Evolutionary conservation across 2,797 vertebrate species (phyloP).

Genomic region (Ctenosaura bakeri): DNA sequence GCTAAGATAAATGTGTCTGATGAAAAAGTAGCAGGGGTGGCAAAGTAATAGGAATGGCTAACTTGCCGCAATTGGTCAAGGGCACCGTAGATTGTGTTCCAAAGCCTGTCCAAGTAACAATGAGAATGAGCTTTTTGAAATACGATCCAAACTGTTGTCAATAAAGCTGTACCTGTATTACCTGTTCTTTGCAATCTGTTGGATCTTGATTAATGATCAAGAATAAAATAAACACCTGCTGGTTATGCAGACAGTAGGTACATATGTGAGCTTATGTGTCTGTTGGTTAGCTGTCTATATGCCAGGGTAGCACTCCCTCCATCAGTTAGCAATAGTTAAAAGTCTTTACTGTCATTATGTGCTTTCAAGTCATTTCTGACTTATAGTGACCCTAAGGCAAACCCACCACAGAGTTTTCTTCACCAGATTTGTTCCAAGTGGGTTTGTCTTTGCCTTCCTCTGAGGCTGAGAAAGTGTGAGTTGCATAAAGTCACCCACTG

Average conservation of each 20-base stretch:
- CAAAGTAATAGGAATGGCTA: slow-evolving; percentile 11
- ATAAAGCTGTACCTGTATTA: slow-evolving; percentile 17
- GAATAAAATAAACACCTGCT: slow-evolving; percentile 11
- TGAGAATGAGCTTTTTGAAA: slow-evolving; percentile 3
- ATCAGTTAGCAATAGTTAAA: background rate
- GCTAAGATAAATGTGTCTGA: background rate
- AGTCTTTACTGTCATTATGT: background rate
- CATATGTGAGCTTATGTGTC: background rate
- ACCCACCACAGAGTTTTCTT: too few species aligned
- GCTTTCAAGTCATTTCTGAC: too few species aligned
- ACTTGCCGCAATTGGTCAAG: background rate
- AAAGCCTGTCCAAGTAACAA: background rate
- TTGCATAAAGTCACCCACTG: too few species aligned
- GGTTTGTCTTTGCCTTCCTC: too few species aligned
- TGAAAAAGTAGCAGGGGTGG: background rate
- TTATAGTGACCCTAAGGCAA: too few species aligned
- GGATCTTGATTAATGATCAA: slow-evolving; percentile 23
- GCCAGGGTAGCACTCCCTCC: background rate
- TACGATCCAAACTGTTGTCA: background rate
- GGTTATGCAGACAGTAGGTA: background rate
- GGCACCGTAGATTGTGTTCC: slow-evolving; percentile 4
- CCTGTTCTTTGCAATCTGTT: slow-evolving; percentile 10
- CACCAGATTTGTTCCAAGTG: too few species aligned
- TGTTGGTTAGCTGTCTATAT: background rate
- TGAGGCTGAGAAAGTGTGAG: too few species aligned